Evolutionary conservation across 2,113 vertebrate genomes (phyloP).

Genomic region (Petaurus breviceps): DNA sequence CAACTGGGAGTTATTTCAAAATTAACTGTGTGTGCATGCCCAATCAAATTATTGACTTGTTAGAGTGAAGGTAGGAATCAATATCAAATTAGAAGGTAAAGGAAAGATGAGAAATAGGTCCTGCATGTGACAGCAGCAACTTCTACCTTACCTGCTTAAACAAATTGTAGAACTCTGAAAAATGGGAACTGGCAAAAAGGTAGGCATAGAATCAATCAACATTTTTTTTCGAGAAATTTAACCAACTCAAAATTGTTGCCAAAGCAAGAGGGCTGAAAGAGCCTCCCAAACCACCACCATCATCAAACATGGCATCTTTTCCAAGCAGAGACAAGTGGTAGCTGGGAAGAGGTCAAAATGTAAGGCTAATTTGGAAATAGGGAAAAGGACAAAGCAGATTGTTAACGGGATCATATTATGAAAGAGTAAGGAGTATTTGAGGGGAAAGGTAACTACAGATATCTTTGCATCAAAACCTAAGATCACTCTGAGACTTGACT

Average conservation of each 20-base stretch:
- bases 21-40: neutral
- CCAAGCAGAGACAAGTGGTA: neutral
- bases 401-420: neutral
- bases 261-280: neutral
- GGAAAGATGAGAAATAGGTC: neutral
- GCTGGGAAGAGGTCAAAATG: neutral
- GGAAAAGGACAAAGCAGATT: neutral
- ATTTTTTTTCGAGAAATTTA: neutral
- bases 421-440: neutral
- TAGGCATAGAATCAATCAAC: neutral
- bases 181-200: neutral
- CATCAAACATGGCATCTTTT: neutral
- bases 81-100: neutral
- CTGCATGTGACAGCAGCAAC: neutral
- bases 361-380: neutral
- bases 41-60: neutral
- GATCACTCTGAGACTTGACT: neutral
- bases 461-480: neutral
- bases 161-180: neutral
- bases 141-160: neutral
- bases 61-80: neutral
- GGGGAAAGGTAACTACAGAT: neutral
- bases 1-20: neutral
- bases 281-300: neutral
- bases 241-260: neutral